phyloP scores from a whole-genome alignment of 2,797 vertebrate species.

The Melopsittacus undulatus region DNA sequence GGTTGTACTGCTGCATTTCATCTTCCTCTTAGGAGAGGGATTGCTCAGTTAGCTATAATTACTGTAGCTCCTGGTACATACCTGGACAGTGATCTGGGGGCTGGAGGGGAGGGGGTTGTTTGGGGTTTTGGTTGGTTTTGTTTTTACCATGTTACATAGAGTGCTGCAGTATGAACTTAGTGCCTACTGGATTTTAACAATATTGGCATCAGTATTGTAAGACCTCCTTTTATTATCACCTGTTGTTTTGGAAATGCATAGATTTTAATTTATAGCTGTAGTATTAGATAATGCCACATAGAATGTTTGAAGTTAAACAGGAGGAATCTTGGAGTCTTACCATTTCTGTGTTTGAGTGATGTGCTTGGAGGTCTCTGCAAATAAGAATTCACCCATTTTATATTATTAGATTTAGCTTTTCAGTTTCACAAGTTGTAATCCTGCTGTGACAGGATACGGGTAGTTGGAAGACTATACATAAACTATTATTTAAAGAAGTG shows the following conservation, averaged over 20 bases:
- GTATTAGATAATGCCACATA: neutral
- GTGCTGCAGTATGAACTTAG: slow-evolving; percentile 49
- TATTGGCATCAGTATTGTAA: slow-evolving; percentile 46
- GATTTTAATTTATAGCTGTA: neutral
- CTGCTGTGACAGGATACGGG: slow-evolving; percentile 52
- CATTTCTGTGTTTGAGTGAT: neutral
- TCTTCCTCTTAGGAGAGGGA: neutral
- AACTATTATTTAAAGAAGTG: slow-evolving; percentile 48
- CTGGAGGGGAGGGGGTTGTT: neutral
- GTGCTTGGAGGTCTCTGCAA: neutral
- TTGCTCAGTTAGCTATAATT: neutral
- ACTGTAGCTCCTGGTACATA: neutral
- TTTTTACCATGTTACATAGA: neutral
- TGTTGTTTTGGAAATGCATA: neutral
- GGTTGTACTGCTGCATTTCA: neutral
- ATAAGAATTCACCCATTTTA: neutral
- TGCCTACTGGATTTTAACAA: slow-evolving; percentile 54
- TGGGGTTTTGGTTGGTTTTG: neutral
- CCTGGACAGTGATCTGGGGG: neutral
- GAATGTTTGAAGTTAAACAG: neutral
- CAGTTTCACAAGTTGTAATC: slow-evolving; percentile 26
- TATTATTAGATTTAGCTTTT: slow-evolving; percentile 22
- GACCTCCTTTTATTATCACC: neutral
- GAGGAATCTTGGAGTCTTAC: neutral
- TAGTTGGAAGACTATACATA: slow-evolving; percentile 50